Conservation (phyloP, 2,797 vertebrate genomes). For the Tiaroga cobitis region DNA sequence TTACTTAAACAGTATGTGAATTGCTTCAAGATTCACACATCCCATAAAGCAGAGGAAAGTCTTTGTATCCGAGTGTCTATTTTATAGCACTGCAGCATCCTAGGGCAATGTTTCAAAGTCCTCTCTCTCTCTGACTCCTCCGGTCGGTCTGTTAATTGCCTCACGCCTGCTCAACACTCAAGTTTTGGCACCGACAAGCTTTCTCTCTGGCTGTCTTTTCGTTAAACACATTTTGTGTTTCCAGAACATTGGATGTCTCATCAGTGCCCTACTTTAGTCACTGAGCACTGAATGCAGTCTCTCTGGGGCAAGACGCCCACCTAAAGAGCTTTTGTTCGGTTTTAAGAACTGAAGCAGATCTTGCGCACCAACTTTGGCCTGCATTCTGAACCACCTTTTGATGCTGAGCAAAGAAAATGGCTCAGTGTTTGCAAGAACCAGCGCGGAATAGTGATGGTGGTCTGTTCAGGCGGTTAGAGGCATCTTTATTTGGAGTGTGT, state of each 20-base stretch:
- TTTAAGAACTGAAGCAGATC: constrained; percentile 19
- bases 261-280: constrained; percentile 58
- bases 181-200: constrained; percentile 62
- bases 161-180: constrained; percentile 65
- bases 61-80: background rate
- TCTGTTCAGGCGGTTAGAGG: background rate
- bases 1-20: background rate
- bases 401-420: constrained; percentile 11
- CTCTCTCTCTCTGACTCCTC: constrained; percentile 4
- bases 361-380: constrained; percentile 1
- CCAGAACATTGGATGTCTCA: constrained; percentile 51
- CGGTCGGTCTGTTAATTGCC: constrained; percentile 56
- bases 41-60: background rate
- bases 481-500: background rate
- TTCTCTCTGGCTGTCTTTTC: constrained; percentile 58
- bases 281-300: constrained; percentile 49
- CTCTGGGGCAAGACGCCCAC: constrained; percentile 42
- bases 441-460: background rate
- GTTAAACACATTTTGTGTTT: constrained; percentile 47
- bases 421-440: background rate
- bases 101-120: constrained; percentile 24
- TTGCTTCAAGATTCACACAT: constrained; percentile 9
- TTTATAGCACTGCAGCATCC: constrained; percentile 16
- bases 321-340: constrained; percentile 33
- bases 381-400: constrained; percentile 9